A percentile compares a stretch with the other conserved stretches of the same genome.
Evolutionary conservation across 2,113 vertebrate genomes (phyloP).

Genomic region (Eleginops maclovinus): DNA sequence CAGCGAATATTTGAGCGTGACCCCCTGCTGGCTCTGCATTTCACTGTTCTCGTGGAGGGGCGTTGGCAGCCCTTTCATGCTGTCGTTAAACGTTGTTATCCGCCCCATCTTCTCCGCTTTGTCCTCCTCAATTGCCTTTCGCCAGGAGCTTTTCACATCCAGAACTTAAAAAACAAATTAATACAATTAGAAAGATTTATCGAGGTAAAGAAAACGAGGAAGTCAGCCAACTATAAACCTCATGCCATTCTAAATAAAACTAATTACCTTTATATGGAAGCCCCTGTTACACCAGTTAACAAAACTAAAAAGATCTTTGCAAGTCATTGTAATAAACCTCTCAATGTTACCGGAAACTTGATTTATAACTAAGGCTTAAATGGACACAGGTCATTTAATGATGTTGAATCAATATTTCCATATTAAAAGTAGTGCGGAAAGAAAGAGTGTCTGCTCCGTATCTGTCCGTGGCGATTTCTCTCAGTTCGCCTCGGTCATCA

Average conservation of each 20-base stretch:
- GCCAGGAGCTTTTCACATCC: conserved; percentile 83
- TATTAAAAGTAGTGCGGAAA: rapidly evolving
- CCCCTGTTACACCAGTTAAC: no score
- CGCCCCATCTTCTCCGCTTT: conserved; percentile 51
- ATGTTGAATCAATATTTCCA: no score
- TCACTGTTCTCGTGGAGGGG: conserved; percentile 5
- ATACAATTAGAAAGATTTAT: no score
- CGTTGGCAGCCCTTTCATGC: background rate
- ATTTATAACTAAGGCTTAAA: no score
- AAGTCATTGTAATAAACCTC: no score
- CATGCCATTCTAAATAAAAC: background rate
- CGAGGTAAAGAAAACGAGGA: no score
- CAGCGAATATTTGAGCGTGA: conserved; percentile 38
- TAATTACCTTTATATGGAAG: no score
- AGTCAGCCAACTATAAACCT: background rate
- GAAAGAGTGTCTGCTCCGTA: conserved; percentile 91
- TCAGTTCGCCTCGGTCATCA: conserved; percentile 97
- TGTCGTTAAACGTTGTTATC: background rate
- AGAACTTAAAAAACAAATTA: conserved; percentile 60
- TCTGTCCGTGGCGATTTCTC: conserved; percentile 99
- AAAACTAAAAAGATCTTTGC: no score
- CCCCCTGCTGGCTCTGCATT: conserved; percentile 41
- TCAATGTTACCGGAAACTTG: no score
- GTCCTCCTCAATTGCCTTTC: conserved; percentile 78
- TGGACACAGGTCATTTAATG: no score